Percentiles rank a stretch among this genome's conserved stretches.
Evolutionary conservation across 2,888 invertebrate genomes (phyloP).

Genomic region (Agrochola lota): DNA sequence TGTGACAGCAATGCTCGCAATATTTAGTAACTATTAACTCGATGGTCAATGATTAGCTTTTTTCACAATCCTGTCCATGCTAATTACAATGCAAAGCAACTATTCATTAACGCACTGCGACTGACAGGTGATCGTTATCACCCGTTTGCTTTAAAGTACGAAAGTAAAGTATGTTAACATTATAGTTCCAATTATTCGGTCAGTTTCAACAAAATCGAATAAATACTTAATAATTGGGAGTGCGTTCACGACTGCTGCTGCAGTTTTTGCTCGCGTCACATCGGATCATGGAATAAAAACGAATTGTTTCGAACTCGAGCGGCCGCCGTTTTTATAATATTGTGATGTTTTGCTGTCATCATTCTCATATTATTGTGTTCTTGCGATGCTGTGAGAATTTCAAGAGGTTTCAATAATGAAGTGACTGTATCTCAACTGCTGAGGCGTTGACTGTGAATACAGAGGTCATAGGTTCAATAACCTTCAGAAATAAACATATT

Average conservation of each 20-base stretch:
- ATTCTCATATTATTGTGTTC: slow-evolving; percentile 49
- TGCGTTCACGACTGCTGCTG: slow-evolving; percentile 17
- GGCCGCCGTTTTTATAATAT: slow-evolving; percentile 41
- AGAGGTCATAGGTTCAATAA: neutral
- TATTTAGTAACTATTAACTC: slow-evolving; percentile 19
- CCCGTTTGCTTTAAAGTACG: slow-evolving; percentile 23
- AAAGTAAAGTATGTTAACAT: slow-evolving; percentile 30
- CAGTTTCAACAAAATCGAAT: slow-evolving; percentile 50
- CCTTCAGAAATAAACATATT: neutral
- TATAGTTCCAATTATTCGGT: slow-evolving; percentile 52
- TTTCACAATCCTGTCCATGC: slow-evolving; percentile 3
- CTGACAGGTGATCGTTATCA: slow-evolving; percentile 42
- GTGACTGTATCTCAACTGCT: neutral
- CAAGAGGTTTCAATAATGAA: slow-evolving; percentile 35
- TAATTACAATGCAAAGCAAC: slow-evolving; percentile 28
- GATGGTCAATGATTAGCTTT: slow-evolving; percentile 18
- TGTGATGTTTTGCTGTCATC: slow-evolving; percentile 55
- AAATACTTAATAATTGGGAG: slow-evolving; percentile 59
- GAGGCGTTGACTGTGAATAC: neutral
- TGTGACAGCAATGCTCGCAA: slow-evolving; percentile 1
- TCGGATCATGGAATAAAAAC: slow-evolving; percentile 29
- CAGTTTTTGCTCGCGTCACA: slow-evolving; percentile 38
- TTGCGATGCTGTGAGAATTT: slow-evolving; percentile 38
- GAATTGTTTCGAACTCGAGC: slow-evolving; percentile 12
- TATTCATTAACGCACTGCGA: slow-evolving; percentile 5